Conservation (phyloP, 2,888 invertebrate genomes). For the Andrena dorsata region DNA sequence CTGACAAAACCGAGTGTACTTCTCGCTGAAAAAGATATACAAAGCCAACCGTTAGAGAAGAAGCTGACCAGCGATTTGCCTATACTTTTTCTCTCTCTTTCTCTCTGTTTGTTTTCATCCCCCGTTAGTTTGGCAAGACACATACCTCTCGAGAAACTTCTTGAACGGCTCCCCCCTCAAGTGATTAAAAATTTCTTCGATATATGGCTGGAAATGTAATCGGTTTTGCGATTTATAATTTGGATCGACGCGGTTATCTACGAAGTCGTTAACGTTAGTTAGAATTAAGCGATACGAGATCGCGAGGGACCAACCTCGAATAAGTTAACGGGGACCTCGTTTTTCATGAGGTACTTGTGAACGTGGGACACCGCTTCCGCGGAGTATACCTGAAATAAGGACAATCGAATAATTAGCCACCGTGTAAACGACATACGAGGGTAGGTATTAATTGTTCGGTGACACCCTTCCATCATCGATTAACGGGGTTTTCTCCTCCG, state of each 20-base stretch:
- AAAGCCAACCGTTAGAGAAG: slow-evolving; percentile 27
- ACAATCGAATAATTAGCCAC: slow-evolving; percentile 21
- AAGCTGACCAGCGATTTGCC: background rate
- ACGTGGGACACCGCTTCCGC: slow-evolving; percentile 99
- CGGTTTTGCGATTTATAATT: slow-evolving; percentile 30
- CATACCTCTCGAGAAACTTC: slow-evolving; percentile 98
- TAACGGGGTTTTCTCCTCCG: too few relatives aligned
- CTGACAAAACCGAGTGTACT: slow-evolving; percentile 99
- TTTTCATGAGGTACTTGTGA: slow-evolving; percentile 98
- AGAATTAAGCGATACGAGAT: slow-evolving; percentile 25
- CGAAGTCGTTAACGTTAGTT: slow-evolving; percentile 28
- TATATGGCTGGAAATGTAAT: slow-evolving; percentile 94
- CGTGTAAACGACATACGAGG: too few relatives aligned
- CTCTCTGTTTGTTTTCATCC: too few relatives aligned
- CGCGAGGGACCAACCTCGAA: slow-evolving; percentile 92
- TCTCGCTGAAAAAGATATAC: slow-evolving; percentile 91
- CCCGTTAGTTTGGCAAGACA: slow-evolving; percentile 1
- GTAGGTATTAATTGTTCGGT: too few relatives aligned
- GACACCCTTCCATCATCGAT: too few relatives aligned
- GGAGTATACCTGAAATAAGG: slow-evolving; percentile 95
- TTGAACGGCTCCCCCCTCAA: slow-evolving; percentile 98
- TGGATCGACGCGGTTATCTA: slow-evolving; percentile 25
- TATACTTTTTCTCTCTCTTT: background rate
- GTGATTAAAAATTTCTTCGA: slow-evolving; percentile 99
- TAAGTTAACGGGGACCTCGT: slow-evolving; percentile 98